Conservation (phyloP, 2,888 invertebrate species). For the Tyria jacobaeae region DNA sequence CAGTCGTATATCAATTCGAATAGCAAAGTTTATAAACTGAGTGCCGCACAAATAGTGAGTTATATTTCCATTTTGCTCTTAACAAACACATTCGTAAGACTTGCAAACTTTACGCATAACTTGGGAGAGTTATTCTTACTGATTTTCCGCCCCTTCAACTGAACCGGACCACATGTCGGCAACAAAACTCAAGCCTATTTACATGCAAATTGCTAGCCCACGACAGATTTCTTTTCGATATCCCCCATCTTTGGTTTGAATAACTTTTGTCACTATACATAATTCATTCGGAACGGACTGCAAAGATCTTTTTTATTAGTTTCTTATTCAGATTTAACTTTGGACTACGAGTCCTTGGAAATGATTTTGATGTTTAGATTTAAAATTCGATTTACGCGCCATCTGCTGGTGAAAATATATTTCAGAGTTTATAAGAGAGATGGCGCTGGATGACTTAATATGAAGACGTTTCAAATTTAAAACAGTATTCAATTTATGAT, state of each 20-base stretch:
- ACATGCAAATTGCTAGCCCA: constrained; percentile 69
- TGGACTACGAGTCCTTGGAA: constrained; percentile 33
- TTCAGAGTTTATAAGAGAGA: constrained; percentile 36
- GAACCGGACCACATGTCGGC: constrained; percentile 65
- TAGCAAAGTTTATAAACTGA: constrained; percentile 42
- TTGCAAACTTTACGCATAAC: constrained; percentile 71
- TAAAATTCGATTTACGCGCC: constrained; percentile 42
- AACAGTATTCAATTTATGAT: constrained; percentile 35
- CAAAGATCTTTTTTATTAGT: constrained; percentile 54
- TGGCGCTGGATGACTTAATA: constrained; percentile 46
- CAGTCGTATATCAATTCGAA: constrained; percentile 60
- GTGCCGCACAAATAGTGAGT: constrained; percentile 49
- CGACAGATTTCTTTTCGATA: constrained; percentile 61
- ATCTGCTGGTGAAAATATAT: constrained; percentile 45
- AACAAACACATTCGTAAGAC: constrained; percentile 58
- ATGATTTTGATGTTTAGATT: constrained; percentile 19
- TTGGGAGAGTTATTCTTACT: constrained; percentile 50
- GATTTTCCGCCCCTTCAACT: constrained; percentile 46
- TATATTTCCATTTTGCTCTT: constrained; percentile 68
- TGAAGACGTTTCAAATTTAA: constrained; percentile 13
- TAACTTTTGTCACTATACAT: constrained; percentile 61
- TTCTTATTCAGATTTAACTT: constrained; percentile 45
- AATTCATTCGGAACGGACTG: constrained; percentile 59
- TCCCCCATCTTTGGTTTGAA: constrained; percentile 55
- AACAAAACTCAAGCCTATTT: constrained; percentile 60